Conservation (phyloP, 2,113 vertebrate genomes). For the Tautogolabrus adspersus region DNA sequence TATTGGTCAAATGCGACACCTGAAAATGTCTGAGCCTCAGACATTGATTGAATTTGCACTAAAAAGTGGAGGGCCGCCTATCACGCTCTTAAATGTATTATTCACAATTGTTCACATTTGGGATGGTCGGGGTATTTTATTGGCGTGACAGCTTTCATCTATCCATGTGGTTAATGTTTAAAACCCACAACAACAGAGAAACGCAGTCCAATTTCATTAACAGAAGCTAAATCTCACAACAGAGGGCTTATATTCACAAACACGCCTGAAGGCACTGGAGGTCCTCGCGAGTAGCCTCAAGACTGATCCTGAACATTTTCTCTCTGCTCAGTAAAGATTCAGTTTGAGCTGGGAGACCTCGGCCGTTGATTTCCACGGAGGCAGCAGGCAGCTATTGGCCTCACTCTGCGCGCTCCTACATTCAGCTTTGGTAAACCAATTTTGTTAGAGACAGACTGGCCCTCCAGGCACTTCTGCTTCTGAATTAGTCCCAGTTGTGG, state of each 20-base stretch:
- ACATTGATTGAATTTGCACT: slow-evolving; percentile 69
- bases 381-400: slow-evolving; percentile 65
- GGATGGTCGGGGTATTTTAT: slow-evolving; percentile 18
- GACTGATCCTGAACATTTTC: slow-evolving; percentile 52
- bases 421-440: slow-evolving; percentile 79
- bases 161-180: slow-evolving; percentile 26
- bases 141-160: slow-evolving; percentile 46
- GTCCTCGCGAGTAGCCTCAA: slow-evolving; percentile 41
- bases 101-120: slow-evolving; percentile 50
- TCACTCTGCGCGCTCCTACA: slow-evolving; percentile 53
- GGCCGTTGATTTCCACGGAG: slow-evolving; percentile 69
- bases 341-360: slow-evolving; percentile 55
- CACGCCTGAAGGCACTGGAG: slow-evolving; percentile 45
- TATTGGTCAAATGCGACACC: slow-evolving; percentile 67
- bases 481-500: slow-evolving; percentile 81
- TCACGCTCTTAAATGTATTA: slow-evolving; percentile 49
- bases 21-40: slow-evolving; percentile 49
- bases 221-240: slow-evolving; percentile 45
- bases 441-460: slow-evolving; percentile 72
- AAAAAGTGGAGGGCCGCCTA: slow-evolving; percentile 49
- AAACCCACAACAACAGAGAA: slow-evolving; percentile 23
- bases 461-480: slow-evolving; percentile 75
- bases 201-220: slow-evolving; percentile 40
- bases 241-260: slow-evolving; percentile 41
- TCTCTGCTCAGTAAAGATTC: slow-evolving; percentile 49